A percentile compares a stretch with the other conserved stretches of the same genome.
These are phyloP conservation scores for Hylaeus volcanicus DNA, from an alignment of 1,140 invertebrate species.

Conservation along the genomic window DNA sequence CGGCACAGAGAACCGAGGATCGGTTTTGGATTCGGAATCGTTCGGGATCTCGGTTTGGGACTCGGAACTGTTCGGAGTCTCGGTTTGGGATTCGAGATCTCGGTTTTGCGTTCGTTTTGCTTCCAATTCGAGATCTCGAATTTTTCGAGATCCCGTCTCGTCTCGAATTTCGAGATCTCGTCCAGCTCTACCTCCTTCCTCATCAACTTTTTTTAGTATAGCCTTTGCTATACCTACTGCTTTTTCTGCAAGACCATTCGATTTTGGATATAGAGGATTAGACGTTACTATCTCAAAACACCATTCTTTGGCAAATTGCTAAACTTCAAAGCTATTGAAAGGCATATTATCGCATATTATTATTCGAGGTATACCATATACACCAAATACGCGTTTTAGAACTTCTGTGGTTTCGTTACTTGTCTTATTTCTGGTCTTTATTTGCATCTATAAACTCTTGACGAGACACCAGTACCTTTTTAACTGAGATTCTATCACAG, in stretches of 20 bases:
- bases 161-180: too few relatives aligned
- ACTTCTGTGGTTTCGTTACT: constrained; percentile 10
- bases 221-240: constrained; percentile 44
- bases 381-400: constrained; percentile 37
- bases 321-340: constrained; percentile 61
- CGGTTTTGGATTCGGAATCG: too few relatives aligned
- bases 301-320: constrained; percentile 71
- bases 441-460: too few relatives aligned
- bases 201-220: background rate
- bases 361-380: constrained; percentile 38
- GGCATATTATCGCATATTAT: constrained; percentile 45
- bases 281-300: constrained; percentile 71
- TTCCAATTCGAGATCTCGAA: too few relatives aligned
- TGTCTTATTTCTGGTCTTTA: constrained; percentile 27
- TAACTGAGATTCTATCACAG: too few relatives aligned
- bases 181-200: background rate
- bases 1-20: too few relatives aligned
- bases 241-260: constrained; percentile 71
- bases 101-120: too few relatives aligned
- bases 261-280: constrained; percentile 72
- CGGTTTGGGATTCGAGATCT: too few relatives aligned
- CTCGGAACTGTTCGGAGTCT: too few relatives aligned
- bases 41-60: too few relatives aligned
- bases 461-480: too few relatives aligned
- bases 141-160: too few relatives aligned